Base-by-base conservation (phyloP, 2,888 invertebrate species). In the Nebria brevicollis region DNA sequence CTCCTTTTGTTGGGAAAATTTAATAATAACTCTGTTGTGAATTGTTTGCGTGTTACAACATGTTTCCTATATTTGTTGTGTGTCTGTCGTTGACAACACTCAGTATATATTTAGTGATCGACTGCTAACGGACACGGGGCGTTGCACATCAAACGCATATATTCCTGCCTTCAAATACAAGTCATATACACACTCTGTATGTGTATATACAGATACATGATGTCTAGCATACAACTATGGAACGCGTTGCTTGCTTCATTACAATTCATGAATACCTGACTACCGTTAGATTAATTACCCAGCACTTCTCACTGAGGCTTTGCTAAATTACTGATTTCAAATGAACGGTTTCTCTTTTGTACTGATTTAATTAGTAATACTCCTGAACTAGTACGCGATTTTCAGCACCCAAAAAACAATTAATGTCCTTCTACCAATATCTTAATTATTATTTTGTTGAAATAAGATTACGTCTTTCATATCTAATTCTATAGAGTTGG, bases 321-420 rank as follows among this genome's bases (percentile, higher is more conserved):
- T 41, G 77, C 66, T 77, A 66, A 72, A 64, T 77, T 77, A 73
- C 66, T 77, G 77, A 77, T 73, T 54, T 77, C 41, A 64, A 77
- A 77, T 72, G 25, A 41, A 41, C 54, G 77, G 65, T 72, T 65
- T 66, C 77, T 77, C 54, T 54, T 72, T 77, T 77, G 77, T 77
- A 41, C 65, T 20, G 54, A 34, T 77, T 77, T 77, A 77, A 77
- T 77, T 77, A 77, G 72, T 64, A 72, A 72, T 70, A 77, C 34
- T 70, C 70, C 77, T 42, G 25, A 54, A 70, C 68, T 43, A 42
- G 34, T 68, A 34, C 4, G 5, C 5, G 34, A 34, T 4, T 34
- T 34, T 34, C 34, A 5, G 34, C 34, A 34, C 34, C 2, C 1
- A 34, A 34, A 34, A 34, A 34, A 34, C 34, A 34, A 34, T 34